Evolutionary conservation across 2,113 vertebrate species (phyloP).

Genomic region (Octodon degus): DNA sequence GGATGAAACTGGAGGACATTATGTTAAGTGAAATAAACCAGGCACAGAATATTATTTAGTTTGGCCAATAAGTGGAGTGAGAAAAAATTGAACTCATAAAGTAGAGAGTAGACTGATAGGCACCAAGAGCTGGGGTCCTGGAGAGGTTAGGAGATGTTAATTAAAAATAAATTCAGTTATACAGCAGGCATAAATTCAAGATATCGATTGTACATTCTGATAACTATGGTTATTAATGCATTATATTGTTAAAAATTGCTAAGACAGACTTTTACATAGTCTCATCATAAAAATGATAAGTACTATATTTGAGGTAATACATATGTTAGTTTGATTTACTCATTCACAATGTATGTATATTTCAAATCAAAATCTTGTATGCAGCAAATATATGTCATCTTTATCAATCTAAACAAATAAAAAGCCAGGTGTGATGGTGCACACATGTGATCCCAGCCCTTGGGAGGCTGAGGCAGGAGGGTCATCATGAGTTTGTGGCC

Average conservation of each 20-base stretch:
- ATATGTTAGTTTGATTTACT: background rate
- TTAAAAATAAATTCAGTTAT: background rate
- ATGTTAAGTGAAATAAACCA: background rate
- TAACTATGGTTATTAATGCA: background rate
- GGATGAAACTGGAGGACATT: background rate
- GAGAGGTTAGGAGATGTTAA: background rate
- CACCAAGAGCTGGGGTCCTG: background rate
- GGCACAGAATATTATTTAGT: background rate
- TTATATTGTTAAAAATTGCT: background rate
- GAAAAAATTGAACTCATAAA: background rate
- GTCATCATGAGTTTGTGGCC: background rate
- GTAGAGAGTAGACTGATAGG: background rate
- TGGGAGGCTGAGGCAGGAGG: background rate
- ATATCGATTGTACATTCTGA: background rate
- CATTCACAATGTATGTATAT: background rate
- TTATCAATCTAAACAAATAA: background rate
- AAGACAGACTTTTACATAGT: background rate
- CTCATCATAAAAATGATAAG: background rate
- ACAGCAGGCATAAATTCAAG: background rate
- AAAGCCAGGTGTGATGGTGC: background rate
- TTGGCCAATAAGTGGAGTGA: background rate
- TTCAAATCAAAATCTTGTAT: background rate
- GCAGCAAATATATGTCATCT: background rate
- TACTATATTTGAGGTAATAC: background rate
- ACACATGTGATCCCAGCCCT: background rate